A percentile compares a stretch with the other conserved stretches of the same genome.
Conservation (phyloP, 2,888 invertebrate species). For the Caenorhabditis sp. region DNA sequence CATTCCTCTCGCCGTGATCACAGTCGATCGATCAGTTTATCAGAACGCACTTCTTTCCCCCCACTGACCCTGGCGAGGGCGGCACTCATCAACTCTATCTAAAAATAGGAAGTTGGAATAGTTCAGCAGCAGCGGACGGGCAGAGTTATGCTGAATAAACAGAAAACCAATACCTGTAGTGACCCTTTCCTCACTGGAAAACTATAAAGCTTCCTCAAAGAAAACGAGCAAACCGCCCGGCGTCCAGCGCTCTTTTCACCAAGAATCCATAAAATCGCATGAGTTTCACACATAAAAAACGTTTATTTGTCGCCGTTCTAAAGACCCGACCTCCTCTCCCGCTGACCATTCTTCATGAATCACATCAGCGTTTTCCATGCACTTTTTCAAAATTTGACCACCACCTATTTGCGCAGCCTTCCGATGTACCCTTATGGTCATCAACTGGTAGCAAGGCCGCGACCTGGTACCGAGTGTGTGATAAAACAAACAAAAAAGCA, state of each 20-base stretch:
- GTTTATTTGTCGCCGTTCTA: conserved; percentile 13
- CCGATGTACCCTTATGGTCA: conserved; percentile 45
- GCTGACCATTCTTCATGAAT: neutral
- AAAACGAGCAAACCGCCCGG: conserved; percentile 11
- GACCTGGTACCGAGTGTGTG: conserved; percentile 48
- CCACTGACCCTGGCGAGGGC: too few relatives aligned
- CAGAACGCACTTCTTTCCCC: neutral
- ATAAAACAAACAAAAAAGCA: conserved; percentile 47
- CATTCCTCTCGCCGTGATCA: neutral
- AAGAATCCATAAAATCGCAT: conserved; percentile 13
- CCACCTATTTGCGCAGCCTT: conserved; percentile 52
- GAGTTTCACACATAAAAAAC: conserved; percentile 42
- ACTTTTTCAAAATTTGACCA: conserved; percentile 47
- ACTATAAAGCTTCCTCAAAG: conserved; percentile 14
- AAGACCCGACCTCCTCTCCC: neutral
- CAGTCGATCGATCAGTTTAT: conserved; percentile 4
- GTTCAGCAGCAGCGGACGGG: neutral
- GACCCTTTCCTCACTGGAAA: conserved; percentile 38
- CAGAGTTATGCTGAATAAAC: conserved; percentile 54
- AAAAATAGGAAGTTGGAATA: conserved; percentile 32
- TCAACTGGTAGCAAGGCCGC: conserved; percentile 43
- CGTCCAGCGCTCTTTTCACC: conserved; percentile 7
- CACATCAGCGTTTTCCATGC: conserved; percentile 19
- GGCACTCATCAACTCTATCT: too few relatives aligned
- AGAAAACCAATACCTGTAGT: conserved; percentile 27